Evolutionary conservation across 2,113 vertebrate species (phyloP), one percentile per base, ranked within the genome.

Genomic region (Formicarius rufipectus): DNA sequence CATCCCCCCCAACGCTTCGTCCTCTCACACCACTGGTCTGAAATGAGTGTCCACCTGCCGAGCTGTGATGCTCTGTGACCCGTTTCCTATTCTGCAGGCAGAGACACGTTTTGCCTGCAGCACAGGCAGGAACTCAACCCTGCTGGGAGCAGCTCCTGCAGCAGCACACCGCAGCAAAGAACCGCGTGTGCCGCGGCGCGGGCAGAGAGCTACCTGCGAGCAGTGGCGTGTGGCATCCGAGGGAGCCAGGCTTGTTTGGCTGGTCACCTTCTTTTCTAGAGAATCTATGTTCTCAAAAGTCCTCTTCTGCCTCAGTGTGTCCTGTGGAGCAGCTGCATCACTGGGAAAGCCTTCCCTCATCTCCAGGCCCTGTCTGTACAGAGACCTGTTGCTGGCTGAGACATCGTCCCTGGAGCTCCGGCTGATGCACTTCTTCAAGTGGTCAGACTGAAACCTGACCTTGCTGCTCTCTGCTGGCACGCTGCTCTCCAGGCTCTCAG

Each of bases 261-360:
- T 98, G n/a, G 97, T 98, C 78, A 98, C 67, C 1, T 97, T 98
- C 97, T 98, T 98, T 96, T 99, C 99, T 96, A 99, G 96, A 66
- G 98, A 99, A 97, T 99, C 98, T 94, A 99, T 98, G 95, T 99
- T 99, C 94, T 99, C 99, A 93, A 98, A 99, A 28, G 99, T 98
- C 92, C 99, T 98, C 94, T 99, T 99, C 96, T 99, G 98, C 42
- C 99, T 97, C 47, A 98, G 93, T 44, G 97, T 95, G 49, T 99
- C 98, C 74, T 97, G 97, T 2, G 91, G 93, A 14, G 80, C 62
- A 42, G 87, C 52, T 30, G 55, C 59, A 33, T 96, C 97, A 3
- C 71, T 92, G 44, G 97, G 96, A 88, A 96, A 73, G 69, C 58
- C 90, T 60, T 87, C 91, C 45, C 78, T 90, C 42, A 82, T 39